A percentile compares a stretch with the other conserved stretches of the same genome.
These are phyloP conservation scores for Malaclemys terrapin DNA, from an alignment of 2,113 vertebrate genomes.

Conservation along the genomic window DNA sequence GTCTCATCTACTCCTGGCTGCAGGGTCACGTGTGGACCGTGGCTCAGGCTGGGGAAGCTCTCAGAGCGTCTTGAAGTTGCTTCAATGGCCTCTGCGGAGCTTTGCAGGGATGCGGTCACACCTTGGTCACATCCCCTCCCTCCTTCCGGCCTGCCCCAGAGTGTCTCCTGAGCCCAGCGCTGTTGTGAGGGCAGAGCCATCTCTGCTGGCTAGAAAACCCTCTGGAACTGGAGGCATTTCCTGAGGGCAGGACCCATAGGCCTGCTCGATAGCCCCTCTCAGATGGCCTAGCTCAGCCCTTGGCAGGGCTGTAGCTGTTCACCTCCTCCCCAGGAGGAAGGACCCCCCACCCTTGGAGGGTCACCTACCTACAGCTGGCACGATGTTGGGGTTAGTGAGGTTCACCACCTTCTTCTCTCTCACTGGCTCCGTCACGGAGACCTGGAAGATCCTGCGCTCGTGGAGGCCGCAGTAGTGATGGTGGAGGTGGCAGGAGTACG, in stretches of 20 bases:
- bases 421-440: slow-evolving; percentile 79
- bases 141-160: not conserved
- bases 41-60: not conserved
- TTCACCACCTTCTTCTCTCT: slow-evolving; percentile 60
- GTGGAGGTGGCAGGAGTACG: slow-evolving; percentile 95
- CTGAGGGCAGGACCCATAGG: rapidly evolving
- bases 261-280: not conserved
- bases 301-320: not conserved
- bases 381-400: slow-evolving; percentile 68
- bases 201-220: not conserved
- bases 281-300: not conserved
- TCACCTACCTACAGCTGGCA: slow-evolving; percentile 42
- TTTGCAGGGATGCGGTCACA: not conserved
- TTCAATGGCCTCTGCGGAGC: rapidly evolving
- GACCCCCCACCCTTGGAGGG: not conserved
- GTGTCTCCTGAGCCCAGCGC: not conserved
- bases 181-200: not conserved
- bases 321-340: not conserved
- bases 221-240: not conserved
- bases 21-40: not conserved
- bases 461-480: slow-evolving; percentile 97
- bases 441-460: slow-evolving; percentile 90
- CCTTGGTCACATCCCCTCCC: not conserved
- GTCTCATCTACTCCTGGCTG: not conserved
- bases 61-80: not conserved